Base-by-base conservation (phyloP, 1,140 invertebrate species). In the Musca vetustissima region DNA sequence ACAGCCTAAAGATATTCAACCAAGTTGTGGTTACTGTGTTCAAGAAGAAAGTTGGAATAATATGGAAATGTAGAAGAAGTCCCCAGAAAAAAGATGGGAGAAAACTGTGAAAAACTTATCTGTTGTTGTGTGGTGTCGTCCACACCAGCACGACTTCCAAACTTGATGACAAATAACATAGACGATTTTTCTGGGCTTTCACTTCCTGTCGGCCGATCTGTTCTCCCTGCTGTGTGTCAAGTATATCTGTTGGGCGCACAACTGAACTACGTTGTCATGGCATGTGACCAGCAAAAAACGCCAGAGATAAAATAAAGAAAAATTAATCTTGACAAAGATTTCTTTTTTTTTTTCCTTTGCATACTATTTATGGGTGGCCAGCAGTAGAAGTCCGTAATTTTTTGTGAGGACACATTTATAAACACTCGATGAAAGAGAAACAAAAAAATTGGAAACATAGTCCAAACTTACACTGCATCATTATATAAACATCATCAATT, bases 101-200 rank as follows among this genome's bases (percentile, higher is more conserved):
- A 32, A 32, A 32, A 4, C 28, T 32, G 28, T 9, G 28, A 32
- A 32, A 32, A 32, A 32, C 28, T 32, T 43, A 43, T 43, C 36
- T 43, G n/a, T n/a, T n/a, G n/a, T n/a, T n/a, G n/a, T n/a, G 36
- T 11, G 36, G 36, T 43, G 11, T 43, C 36, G 36, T 43, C 36
- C 11, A 13, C 36, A 43, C 36, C 36, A 43, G 36, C 36, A 43
- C 36, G 36, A 9, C 36, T 6, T n/a, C 1, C 32, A 52, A 22
- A 52, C 49, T 52, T 61, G 57, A 61, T 61, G 57, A 61, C 57
- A 61, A 61, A 61, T 61, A 61, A 36, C 57, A 43, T 2, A 19
- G 25, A 43, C 32, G 55, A 59, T 59, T 43, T 43, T 13, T 43
- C 6, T 13, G 36, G 36, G 6, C 11, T 11, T 13, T 43, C 11